Conservation (phyloP, 2,888 invertebrate species). For the Yponomeuta sedellus region DNA sequence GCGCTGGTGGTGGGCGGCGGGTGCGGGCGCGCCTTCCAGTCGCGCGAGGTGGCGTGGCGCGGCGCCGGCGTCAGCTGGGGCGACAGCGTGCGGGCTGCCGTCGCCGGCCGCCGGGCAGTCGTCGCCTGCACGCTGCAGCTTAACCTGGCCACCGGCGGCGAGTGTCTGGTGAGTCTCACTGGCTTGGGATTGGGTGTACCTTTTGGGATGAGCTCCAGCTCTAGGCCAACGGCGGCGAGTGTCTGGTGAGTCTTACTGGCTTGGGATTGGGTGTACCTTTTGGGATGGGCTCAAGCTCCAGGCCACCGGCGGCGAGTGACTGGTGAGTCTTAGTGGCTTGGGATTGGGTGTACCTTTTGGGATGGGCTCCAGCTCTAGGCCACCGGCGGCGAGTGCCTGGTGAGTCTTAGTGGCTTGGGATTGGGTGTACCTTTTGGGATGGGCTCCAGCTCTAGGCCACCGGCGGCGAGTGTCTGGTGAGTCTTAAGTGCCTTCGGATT, state of each 20-base stretch:
- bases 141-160: constrained; percentile 87
- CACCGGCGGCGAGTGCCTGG: constrained; percentile 89
- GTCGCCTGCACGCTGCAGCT: constrained; percentile 93
- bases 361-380: constrained; percentile 88
- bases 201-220: constrained; percentile 81
- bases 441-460: too few relatives aligned
- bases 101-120: constrained; percentile 43
- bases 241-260: constrained; percentile 82
- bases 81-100: constrained; percentile 75
- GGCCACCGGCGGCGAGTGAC: constrained; percentile 87
- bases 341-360: background rate
- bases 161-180: constrained; percentile 87
- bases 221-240: constrained; percentile 87
- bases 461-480: constrained; percentile 89
- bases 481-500: too few relatives aligned
- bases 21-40: constrained; percentile 65
- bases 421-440: too few relatives aligned
- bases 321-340: constrained; percentile 78
- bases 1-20: constrained; percentile 64
- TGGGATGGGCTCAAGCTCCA: too few relatives aligned
- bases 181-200: background rate
- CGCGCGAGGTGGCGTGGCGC: constrained; percentile 42
- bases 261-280: background rate
- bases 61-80: constrained; percentile 80
- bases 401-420: constrained; percentile 61